A percentile compares a stretch with the other conserved stretches of the same genome.
Evolutionary conservation across 2,888 invertebrate genomes (phyloP).

Genomic region (Zelleria hepariella): DNA sequence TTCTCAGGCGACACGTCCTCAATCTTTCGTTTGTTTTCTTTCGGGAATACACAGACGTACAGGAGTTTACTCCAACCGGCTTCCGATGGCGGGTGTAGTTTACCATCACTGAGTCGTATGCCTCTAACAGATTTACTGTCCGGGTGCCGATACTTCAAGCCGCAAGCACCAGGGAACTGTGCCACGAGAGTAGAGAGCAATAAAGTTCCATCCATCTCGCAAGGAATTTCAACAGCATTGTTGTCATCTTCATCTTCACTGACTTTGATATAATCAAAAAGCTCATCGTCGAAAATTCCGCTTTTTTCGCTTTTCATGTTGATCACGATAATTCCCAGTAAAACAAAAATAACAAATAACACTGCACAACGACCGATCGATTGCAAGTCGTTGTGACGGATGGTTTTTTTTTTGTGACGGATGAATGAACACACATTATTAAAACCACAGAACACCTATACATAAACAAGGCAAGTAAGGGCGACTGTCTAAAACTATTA

Average conservation of each 20-base stretch:
- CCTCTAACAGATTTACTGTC: slow-evolving; percentile 91
- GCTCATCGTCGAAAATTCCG: slow-evolving; percentile 34
- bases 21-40: slow-evolving; percentile 96
- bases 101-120: slow-evolving; percentile 91
- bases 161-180: slow-evolving; percentile 98
- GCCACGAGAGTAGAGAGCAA: slow-evolving; percentile 95
- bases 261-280: slow-evolving; percentile 59
- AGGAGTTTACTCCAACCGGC: slow-evolving; percentile 84
- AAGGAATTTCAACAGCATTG: slow-evolving; percentile 98
- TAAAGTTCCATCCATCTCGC: slow-evolving; percentile 93
- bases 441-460: no score
- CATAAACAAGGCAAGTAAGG: no score
- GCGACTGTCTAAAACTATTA: no score
- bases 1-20: slow-evolving; percentile 93
- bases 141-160: slow-evolving; percentile 95
- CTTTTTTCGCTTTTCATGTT: slow-evolving; percentile 18
- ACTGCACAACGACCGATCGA: no score
- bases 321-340: no score
- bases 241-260: slow-evolving; percentile 92
- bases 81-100: slow-evolving; percentile 86
- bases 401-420: no score
- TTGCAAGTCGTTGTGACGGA: no score
- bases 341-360: no score
- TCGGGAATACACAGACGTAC: slow-evolving; percentile 86
- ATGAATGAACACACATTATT: no score